Base-by-base conservation (phyloP, 2,888 invertebrate genomes). In the Cosmopolites sordidus region DNA sequence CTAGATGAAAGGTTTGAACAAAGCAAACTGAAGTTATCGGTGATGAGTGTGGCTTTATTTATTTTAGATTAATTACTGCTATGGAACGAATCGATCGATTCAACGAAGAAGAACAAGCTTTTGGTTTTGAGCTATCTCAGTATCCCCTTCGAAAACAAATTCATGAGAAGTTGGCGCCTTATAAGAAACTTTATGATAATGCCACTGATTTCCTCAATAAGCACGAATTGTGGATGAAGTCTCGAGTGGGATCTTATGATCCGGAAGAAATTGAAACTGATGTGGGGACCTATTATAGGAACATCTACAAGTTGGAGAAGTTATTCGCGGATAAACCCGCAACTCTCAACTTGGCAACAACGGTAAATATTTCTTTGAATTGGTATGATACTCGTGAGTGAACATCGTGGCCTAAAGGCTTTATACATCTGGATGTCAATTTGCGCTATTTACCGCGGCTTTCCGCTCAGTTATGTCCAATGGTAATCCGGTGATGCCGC, bases 211-310 rank as follows among this genome's bases (percentile, higher is more conserved):
- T 93, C 70, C 76, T 90, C 58, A 83, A 82, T 42, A 94, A 91
- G 70, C 79, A 89, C 70, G 83, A 89, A 61, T 77, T 79, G 2
- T 97, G 97, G 96, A 87, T 94, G 84, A 82, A 83, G 56, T 84
- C 81, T 9, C 79, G 87, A 76, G 87, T 96, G 61, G 89, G 91
- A 3, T 83, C 84, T 45, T 83, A 85, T 64, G 89, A 93, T 70
- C 96, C 96, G 0, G 94, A 95, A 69, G 83, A 82, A 14, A 93
- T 97, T 48, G 95, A 96, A 60, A 75, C 79, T 11, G 91, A 92
- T 58, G 85, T 89, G 1, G 81, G 81, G 40, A 82, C 70, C 1
- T 75, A 79, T 60, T 84, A 84, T 72, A 81, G 93, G 60, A 83
- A 84, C 45, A 82, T 96, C 37, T 89, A 87, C 66, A 95, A 93